Evolutionary conservation across 1,140 invertebrate species (phyloP).

Genomic region (Steinernema feltiae): DNA sequence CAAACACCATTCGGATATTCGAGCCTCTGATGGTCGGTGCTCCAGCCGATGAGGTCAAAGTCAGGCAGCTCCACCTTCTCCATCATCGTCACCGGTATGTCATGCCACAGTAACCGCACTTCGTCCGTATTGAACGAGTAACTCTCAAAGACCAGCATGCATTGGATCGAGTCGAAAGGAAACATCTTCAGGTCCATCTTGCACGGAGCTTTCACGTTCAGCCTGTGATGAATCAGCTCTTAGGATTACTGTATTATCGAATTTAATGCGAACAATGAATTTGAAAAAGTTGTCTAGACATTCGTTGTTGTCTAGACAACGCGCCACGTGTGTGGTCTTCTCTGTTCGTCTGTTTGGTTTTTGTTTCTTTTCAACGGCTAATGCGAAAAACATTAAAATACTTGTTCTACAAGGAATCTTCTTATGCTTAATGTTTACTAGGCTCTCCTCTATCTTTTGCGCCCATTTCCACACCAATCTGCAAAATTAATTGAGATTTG

Average conservation of each 20-base stretch:
- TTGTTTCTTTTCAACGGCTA: too few species aligned
- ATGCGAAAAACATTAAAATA: too few species aligned
- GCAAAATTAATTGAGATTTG: too few species aligned
- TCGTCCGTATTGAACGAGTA: constrained; percentile 57
- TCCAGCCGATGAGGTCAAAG: constrained; percentile 57
- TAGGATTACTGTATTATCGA: not conserved
- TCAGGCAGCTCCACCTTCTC: constrained; percentile 57
- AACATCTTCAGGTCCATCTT: constrained; percentile 57
- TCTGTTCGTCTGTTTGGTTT: too few species aligned
- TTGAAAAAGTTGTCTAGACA: too few species aligned
- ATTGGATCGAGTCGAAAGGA: constrained; percentile 56
- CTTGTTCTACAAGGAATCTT: too few species aligned
- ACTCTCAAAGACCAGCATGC: constrained; percentile 49
- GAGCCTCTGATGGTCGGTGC: constrained; percentile 51
- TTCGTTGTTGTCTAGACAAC: too few species aligned
- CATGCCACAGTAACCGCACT: constrained; percentile 55
- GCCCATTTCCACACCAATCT: too few species aligned
- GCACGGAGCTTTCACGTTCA: constrained; percentile 55
- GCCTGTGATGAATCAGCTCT: constrained; percentile 34
- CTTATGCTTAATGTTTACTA: too few species aligned
- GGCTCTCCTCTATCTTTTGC: too few species aligned
- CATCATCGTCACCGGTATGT: constrained; percentile 57
- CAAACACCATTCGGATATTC: constrained; percentile 57
- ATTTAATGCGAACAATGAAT: not conserved
- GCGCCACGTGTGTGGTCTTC: too few species aligned